Percentiles rank a stretch among this genome's conserved stretches.
phyloP scores from a whole-genome alignment of 1,140 invertebrate species.

The Coelopa frigida region DNA sequence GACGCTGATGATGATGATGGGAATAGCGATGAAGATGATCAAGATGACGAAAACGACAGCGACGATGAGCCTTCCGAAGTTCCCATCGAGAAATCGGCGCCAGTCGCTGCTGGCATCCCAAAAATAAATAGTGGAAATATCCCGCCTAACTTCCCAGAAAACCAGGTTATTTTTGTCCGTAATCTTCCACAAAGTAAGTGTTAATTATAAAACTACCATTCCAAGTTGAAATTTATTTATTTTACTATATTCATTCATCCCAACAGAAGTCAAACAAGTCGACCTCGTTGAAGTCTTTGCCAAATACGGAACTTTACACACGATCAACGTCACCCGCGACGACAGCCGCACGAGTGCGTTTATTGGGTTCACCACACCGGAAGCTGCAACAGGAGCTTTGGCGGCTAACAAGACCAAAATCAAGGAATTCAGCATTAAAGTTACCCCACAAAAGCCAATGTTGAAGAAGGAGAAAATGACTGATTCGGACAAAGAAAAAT shows the following conservation, averaged over 20 bases:
- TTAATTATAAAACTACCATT: background rate
- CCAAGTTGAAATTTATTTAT: background rate
- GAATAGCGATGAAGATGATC: conserved; percentile 16
- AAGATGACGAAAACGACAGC: conserved; percentile 14
- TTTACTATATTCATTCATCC: background rate
- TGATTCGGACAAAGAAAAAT: conserved; percentile 1
- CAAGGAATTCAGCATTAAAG: background rate
- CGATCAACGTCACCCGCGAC: conserved; percentile 12
- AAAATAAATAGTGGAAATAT: conserved; percentile 18
- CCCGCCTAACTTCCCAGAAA: conserved; percentile 16
- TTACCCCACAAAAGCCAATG: too few species aligned
- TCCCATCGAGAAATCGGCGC: background rate
- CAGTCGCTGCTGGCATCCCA: conserved; percentile 21
- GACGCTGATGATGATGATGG: conserved; percentile 8
- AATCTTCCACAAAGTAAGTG: conserved; percentile 25
- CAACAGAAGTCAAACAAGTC: conserved; percentile 19
- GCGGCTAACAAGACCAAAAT: conserved; percentile 19
- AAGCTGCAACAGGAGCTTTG: conserved; percentile 20
- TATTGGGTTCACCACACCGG: conserved; percentile 21
- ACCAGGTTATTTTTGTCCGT: conserved; percentile 13
- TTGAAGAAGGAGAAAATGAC: conserved; percentile 4
- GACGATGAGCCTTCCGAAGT: conserved; percentile 5
- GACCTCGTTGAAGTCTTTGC: conserved; percentile 24
- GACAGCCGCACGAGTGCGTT: conserved; percentile 7
- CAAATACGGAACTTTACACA: conserved; percentile 24